Percentiles rank a stretch among this genome's conserved stretches.
These are phyloP conservation scores for Buathra laborator DNA, from an alignment of 2,888 invertebrate genomes.

Conservation along the genomic window DNA sequence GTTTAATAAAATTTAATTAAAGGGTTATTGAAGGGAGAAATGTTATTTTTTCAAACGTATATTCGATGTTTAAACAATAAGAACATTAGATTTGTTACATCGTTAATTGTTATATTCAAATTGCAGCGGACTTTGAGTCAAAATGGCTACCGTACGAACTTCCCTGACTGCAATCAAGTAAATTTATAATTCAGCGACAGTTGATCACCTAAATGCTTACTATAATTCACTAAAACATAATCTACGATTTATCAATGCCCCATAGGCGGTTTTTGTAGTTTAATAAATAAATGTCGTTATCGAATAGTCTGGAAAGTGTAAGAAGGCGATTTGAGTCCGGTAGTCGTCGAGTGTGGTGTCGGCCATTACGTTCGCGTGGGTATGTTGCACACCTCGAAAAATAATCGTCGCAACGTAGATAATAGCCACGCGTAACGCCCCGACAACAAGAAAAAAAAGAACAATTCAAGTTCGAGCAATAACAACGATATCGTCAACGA, in stretches of 20 bases:
- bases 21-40: too few relatives aligned
- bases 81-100: not conserved
- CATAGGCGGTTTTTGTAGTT: not conserved
- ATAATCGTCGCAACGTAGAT: constrained; percentile 56
- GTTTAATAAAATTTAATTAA: too few relatives aligned
- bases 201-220: not conserved
- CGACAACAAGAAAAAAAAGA: constrained; percentile 7
- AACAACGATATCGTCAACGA: constrained; percentile 7
- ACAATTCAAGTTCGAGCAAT: not conserved
- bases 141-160: constrained; percentile 19
- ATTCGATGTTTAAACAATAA: not conserved
- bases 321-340: constrained; percentile 26
- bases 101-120: constrained; percentile 11
- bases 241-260: not conserved
- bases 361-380: constrained; percentile 70
- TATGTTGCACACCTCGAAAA: constrained; percentile 65
- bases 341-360: constrained; percentile 64
- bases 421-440: constrained; percentile 40
- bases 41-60: too few relatives aligned
- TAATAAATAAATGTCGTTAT: not conserved
- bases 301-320: not conserved
- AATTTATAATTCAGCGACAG: not conserved
- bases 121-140: constrained; percentile 6
- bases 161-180: not conserved
- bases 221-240: not conserved